Conservation (phyloP, 2,797 vertebrate genomes). For the Epinephelus awoara region DNA sequence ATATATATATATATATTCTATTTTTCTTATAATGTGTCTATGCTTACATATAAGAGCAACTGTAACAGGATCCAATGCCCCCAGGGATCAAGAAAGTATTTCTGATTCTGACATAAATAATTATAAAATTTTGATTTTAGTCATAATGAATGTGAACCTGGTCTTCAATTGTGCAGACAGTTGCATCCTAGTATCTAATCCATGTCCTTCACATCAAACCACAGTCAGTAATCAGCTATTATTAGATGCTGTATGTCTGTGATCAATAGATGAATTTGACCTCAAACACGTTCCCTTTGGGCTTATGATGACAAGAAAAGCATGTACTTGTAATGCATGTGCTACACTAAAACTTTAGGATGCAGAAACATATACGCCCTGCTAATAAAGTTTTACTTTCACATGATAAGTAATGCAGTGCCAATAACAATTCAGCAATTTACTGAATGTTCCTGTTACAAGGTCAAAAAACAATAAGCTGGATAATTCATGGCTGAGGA, state of each 20-base stretch:
- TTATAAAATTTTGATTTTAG: not conserved
- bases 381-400: not conserved
- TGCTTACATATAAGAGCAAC: no score
- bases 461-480: slow-evolving; percentile 2
- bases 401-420: not conserved
- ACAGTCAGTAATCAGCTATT: not conserved
- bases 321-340: not conserved
- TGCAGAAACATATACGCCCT: not conserved
- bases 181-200: not conserved
- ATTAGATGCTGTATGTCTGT: slow-evolving; percentile 1
- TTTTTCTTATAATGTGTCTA: no score
- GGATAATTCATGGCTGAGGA: not conserved
- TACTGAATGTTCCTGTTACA: not conserved
- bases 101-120: not conserved
- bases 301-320: not conserved
- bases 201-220: not conserved
- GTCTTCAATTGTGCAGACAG: not conserved
- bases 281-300: not conserved
- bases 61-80: no score
- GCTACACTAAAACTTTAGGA: not conserved
- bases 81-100: no score
- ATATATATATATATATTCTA: no score
- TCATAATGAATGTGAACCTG: not conserved
- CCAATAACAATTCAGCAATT: not conserved
- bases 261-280: slow-evolving; percentile 7